These are phyloP conservation scores for Caenorhabditis sp. DNA, from an alignment of 2,888 invertebrate genomes.

Conservation along the genomic window DNA sequence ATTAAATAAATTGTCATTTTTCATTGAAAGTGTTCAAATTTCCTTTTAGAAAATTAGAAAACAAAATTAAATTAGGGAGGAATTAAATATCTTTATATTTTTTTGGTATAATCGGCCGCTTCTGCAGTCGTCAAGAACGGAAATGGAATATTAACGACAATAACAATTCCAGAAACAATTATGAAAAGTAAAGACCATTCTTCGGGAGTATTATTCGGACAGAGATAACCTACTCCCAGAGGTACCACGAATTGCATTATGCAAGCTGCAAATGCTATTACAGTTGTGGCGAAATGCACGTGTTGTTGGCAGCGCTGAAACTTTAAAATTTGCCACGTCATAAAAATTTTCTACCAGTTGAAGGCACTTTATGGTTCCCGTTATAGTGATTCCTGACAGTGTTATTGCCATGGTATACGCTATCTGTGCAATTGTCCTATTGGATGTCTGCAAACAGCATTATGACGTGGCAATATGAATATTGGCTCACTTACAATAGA, in stretches of 20 bases:
- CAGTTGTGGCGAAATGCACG: slow-evolving; percentile 69
- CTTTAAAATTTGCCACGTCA: neutral
- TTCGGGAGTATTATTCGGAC: slow-evolving; percentile 63
- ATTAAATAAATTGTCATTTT: no score
- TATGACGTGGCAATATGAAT: neutral
- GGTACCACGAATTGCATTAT: slow-evolving; percentile 65
- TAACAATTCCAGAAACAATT: slow-evolving; percentile 55
- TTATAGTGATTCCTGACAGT: slow-evolving; percentile 71
- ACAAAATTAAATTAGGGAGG: no score
- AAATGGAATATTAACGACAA: slow-evolving; percentile 60
- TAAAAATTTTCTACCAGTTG: slow-evolving; percentile 68
- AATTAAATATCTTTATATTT: slow-evolving; percentile 16
- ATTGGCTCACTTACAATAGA: slow-evolving; percentile 16
- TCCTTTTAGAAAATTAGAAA: neutral
- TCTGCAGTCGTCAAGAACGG: slow-evolving; percentile 50
- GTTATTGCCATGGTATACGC: slow-evolving; percentile 70
- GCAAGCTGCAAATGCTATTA: slow-evolving; percentile 55
- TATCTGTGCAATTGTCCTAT: slow-evolving; percentile 65
- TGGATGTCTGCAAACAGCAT: slow-evolving; percentile 49
- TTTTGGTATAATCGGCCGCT: slow-evolving; percentile 58
- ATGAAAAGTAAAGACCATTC: slow-evolving; percentile 66
- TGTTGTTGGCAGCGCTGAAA: slow-evolving; percentile 68
- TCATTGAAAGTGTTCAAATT: no score
- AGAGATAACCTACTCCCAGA: slow-evolving; percentile 65
- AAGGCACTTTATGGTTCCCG: slow-evolving; percentile 71